Evolutionary conservation across 2,888 invertebrate genomes (phyloP), one percentile per base, ranked within the genome.

Genomic region (Crepidodera aurea): DNA sequence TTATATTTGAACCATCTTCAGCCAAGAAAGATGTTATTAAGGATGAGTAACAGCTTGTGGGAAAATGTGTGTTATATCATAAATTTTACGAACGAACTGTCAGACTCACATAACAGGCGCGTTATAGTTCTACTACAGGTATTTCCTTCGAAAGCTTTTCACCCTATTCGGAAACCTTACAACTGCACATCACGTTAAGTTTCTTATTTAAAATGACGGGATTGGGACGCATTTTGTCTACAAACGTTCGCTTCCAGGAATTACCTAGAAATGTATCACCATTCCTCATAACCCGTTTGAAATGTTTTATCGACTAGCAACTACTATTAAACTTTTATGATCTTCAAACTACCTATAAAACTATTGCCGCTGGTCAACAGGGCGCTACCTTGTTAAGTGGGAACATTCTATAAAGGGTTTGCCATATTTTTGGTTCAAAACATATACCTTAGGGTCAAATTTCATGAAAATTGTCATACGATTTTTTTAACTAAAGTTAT

Each of bases 1-100:
- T 44, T 42, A 42, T 42, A 42, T 42, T 42, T 19, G 42, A 16
- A 42, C 8, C 15, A 5, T 42, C 42, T 42, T 18, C 19, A 44
- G 19, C 7, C 22, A 7, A 44, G 25, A 22, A 44, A 44, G 22
- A 34, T 13, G 44, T 44, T 42, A 42, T 42, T 44, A 44, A 44
- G 22, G 25, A 22, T 22, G 44, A 44, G 19, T 19, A 44, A 44
- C 19, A 44, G 42, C 42, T 42, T 42, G 42, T 13, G 42, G 42
- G 42, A 42, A 39, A 42, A 13, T 19, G 42, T 22, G 13, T 22
- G 44, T 22, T 19, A 25, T 44, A 2, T 22, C 44, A 44, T 44
- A 44, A 44, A 44, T 44, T 44, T 44, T 13, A 12, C n/a, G 44
- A 44, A 44, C 44, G 22, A 44, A 44, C 44, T 44, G 44, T 44